Evolutionary conservation across 2,888 invertebrate species (phyloP), one percentile per base, ranked within the genome.

Genomic region (Eupithecia insigniata): DNA sequence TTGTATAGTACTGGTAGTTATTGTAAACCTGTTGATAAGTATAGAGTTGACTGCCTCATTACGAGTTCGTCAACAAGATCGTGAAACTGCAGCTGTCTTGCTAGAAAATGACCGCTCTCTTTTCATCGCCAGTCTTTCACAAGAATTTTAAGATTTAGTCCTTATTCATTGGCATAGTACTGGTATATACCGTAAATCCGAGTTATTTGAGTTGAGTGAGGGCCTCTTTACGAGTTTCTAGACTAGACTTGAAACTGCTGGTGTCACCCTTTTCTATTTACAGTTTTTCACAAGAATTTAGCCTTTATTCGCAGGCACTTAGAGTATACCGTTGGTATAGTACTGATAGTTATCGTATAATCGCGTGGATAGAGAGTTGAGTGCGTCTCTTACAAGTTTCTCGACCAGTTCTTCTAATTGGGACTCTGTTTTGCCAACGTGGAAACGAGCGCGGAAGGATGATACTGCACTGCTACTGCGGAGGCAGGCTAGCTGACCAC

Each of bases 341-440:
- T 99, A 99, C 95, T 99, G 99, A 95, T 99, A 99, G 89, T 99
- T 98, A 95, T 99, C 99, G 95, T 99, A 99, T 75, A 99, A 96
- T 84, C 99, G 97, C 14, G 99, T 99, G 78, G 99, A 99, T 79
- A 99, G 96, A 70, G 99, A 99, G 92, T 99, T 97, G 60, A 99
- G 96, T 81, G 99, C 99, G 87, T 98, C 97, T 83, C 98, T 97
- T 55, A 99, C 99, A 90, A 99, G 96, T 73, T 97, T 96, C 87
- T 99, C 99, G 1, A 99, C 98, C 79, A 98, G 96, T 74, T 97
- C 95, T 84, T 98, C 97, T 81, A 99, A 95, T 91, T 99, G 99
- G 86, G 98, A 98, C 90, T 99, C 99, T 0, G 99, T 99, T 91
- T 98, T 95, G 83, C 96, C 98, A 92, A 97, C 95, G 92, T 99